Evolutionary conservation across 2,797 vertebrate genomes (phyloP), one percentile per base, ranked within the genome.

Genomic region (Molossus alvarezi): DNA sequence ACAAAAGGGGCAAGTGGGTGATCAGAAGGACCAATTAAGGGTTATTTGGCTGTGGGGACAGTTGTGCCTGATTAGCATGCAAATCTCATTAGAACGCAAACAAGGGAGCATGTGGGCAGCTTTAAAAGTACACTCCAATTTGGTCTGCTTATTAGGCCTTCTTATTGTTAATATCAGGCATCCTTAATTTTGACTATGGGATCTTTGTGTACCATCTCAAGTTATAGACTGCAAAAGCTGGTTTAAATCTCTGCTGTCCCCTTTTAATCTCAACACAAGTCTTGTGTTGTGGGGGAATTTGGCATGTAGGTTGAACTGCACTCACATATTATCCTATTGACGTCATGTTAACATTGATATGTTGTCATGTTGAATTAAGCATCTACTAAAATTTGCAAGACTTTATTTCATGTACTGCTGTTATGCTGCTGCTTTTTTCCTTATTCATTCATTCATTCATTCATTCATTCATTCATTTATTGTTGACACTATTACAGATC

Each of bases 21-120:
- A 91, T 58, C 76, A 73, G 62, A 96, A 97, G 77, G 64, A 65
- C 57, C 14, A 67, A 37, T 81, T 84, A 81, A 95, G 45, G n/a
- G 80, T 65, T 93, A 7, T 95, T 88, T 93, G 91, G 60, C 41
- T 95, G 85, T 95, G 71, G 91, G 75, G 62, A 91, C 62, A 95
- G 76, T 84, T 89, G 51, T 84, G 72, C 27, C 80, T 65, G 20
- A 94, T 75, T 79, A 92, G 88, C 65, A 8, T 58, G 51, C 53
- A 94, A 71, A 95, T 91, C 57, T 62, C 21, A 58, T 90, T 92
- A 92, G 84, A 95, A 80, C 73, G 45, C 1, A 23, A 57, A 90
- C 37, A 73, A 79, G 60, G 88, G 41, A 89, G 57, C 69, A 11
- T 6, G 45, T 94, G 83, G 91, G 89, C 76, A 93, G 84, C 37